phyloP scores from a whole-genome alignment of 1,140 invertebrate species.

The Vanessa atalanta region DNA sequence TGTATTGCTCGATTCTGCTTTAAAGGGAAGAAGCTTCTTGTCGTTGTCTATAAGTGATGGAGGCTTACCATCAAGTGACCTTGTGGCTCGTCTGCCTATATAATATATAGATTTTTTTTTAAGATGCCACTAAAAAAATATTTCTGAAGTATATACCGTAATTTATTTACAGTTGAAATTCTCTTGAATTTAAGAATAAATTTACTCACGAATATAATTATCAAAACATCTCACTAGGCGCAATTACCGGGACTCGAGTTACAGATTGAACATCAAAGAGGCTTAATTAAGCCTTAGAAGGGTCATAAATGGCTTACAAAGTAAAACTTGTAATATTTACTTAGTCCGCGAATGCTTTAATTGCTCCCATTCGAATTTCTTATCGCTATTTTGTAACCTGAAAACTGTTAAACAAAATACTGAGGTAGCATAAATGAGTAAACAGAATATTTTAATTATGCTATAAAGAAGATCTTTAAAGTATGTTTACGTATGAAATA shows the following conservation, averaged over 20 bases:
- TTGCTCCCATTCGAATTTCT: conserved; percentile 61
- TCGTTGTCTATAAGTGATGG: no score
- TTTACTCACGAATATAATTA: conserved; percentile 43
- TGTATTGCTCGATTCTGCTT: no score
- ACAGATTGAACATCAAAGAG: conserved; percentile 77
- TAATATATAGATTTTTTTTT: no score
- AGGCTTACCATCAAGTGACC: no score
- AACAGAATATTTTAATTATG: no score
- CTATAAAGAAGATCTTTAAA: no score
- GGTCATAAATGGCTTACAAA: conserved; percentile 70
- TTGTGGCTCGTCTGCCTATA: no score
- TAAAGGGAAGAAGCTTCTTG: no score
- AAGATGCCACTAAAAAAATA: no score
- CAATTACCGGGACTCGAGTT: conserved; percentile 69
- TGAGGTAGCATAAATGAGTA: no score
- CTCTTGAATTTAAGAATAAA: conserved; percentile 17
- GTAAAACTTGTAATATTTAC: conserved; percentile 72
- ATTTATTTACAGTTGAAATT: not conserved
- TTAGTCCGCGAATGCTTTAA: conserved; percentile 66
- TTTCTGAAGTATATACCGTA: no score
- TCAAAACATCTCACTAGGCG: conserved; percentile 53
- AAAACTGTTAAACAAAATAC: conserved; percentile 32
- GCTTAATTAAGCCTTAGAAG: conserved; percentile 71
- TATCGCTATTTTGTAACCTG: conserved; percentile 56
- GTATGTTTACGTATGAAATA: no score